Evolutionary conservation across 2,888 invertebrate genomes (phyloP), one percentile per base, ranked within the genome.

Genomic region (Catocala nupta): DNA sequence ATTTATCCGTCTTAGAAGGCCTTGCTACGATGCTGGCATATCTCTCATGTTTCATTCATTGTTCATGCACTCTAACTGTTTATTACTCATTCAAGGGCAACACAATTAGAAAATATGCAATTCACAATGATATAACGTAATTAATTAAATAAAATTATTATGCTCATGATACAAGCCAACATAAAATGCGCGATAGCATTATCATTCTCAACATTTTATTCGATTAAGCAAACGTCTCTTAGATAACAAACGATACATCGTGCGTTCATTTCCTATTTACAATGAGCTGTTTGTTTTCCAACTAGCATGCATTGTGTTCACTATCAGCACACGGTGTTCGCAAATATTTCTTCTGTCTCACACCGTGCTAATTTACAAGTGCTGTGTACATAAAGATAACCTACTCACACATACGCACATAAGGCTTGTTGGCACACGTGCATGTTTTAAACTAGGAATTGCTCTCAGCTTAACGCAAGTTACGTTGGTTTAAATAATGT

Each of bases 261-360:
- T 12, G 25, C 56, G 11, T 44, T 53, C 44, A 16, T 12, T 51
- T 51, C 51, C 51, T 44, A 43, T 56, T 56, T 55, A 52, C 56
- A 56, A 7, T 16, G 1, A 48, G 39, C 34, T 55, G 58, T 52
- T 58, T 55, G 50, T 69, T 63, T 56, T 45, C 56, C 44, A 56
- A 43, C 25, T 44, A 39, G 11, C 43, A 10, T 11, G 55, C 61
- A 63, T 68, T 65, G 58, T 73, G 55, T 47, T 48, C 51, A 16
- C 44, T 69, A 66, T 66, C 69, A 55, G 49, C n/a, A 47, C n/a
- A 55, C 44, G 33, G 43, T 25, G 59, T 10, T 55, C 45, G 60
- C 70, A 63, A 75, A 75, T 74, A 70, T 72, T 75, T 58, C 62
- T 70, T 13, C 25, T 47, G 54, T 36, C 10, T 51, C 53, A 65